Evolutionary conservation across 2,113 vertebrate species (phyloP).

Genomic region (Anoura caudifer): DNA sequence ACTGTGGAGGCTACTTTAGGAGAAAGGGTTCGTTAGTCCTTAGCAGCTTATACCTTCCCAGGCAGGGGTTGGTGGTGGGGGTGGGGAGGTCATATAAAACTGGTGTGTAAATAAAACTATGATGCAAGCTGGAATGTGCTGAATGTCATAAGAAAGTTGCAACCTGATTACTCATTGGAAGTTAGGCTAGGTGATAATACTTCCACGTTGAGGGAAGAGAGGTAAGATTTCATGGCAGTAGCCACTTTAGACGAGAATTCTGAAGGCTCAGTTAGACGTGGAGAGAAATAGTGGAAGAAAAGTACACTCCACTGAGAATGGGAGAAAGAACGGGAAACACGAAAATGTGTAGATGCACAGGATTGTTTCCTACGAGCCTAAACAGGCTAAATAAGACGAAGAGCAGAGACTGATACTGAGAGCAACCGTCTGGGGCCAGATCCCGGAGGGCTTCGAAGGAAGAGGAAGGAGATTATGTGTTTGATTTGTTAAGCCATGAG

Average conservation of each 20-base stretch:
- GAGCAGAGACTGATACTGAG: not conserved
- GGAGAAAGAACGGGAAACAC: not conserved
- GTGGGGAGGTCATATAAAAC: not conserved
- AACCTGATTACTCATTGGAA: not conserved
- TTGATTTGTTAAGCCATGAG: not conserved
- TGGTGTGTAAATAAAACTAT: not conserved
- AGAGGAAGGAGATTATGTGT: not conserved
- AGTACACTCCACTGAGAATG: not conserved
- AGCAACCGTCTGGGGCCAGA: not conserved
- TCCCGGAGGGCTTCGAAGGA: not conserved
- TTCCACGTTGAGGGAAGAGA: not conserved
- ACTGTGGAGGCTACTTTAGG: not conserved
- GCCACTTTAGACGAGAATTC: not conserved
- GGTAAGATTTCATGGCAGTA: not conserved
- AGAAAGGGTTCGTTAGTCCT: not conserved
- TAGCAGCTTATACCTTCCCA: not conserved
- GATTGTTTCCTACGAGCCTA: not conserved
- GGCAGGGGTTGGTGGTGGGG: too few species aligned
- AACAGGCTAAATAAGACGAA: not conserved
- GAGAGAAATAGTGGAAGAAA: not conserved
- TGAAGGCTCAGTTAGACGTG: not conserved
- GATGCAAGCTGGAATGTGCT: not conserved
- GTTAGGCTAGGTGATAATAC: not conserved
- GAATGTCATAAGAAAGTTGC: not conserved
- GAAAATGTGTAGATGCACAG: not conserved